Evolutionary conservation across 2,888 invertebrate species (phyloP), one percentile per base, ranked within the genome.

Genomic region (Cephus spinipes): DNA sequence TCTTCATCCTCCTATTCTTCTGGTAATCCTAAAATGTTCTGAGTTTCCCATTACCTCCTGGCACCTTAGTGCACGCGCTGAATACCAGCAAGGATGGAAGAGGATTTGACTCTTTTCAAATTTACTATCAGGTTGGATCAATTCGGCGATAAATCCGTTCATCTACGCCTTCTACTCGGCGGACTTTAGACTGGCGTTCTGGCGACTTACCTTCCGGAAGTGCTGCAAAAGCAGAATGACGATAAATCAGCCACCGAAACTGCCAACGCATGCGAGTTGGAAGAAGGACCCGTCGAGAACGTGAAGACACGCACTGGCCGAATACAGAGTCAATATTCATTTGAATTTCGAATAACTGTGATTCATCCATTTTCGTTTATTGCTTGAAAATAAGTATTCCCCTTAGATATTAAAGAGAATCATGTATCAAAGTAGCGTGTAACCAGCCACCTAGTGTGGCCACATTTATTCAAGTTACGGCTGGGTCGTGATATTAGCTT

Each of bases 121-220:
- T 71, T 73, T 77, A 35, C 79, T 36, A 81, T 30, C 86, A 93
- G 93, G 97, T 0, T 97, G 97, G 97, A 95, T 97, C 86, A 97
- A 97, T 90, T 97, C 97, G 0, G 97, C 97, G 6, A 96, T 97
- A 82, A 97, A 97, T 92, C 97, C 97, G 0, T 97, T 97, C 89
- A 97, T 97, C 86, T 97, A 97, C 88, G 97, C 97, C 32, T 97
- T 97, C 89, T 97, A 97, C 92, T 97, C 96, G 81, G 96, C 96
- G 0, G 97, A 97, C 90, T 97, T 97, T 89, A 94, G 97, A 87
- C 93, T 96, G 84, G 97, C 97, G 0, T 97, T 97, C 88, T 97
- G 97, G 97, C 93, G 96, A 81, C 92, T 97, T 68, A 97, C 97
- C 0, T 94, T 95, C 77, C 94, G 93, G 81, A 94, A 95, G 87